Percentiles rank a stretch among this genome's conserved stretches.
These are phyloP conservation scores for Holothuria scabra DNA, from an alignment of 53 echinoderm and acorn worm species.

Conservation along the genomic window DNA sequence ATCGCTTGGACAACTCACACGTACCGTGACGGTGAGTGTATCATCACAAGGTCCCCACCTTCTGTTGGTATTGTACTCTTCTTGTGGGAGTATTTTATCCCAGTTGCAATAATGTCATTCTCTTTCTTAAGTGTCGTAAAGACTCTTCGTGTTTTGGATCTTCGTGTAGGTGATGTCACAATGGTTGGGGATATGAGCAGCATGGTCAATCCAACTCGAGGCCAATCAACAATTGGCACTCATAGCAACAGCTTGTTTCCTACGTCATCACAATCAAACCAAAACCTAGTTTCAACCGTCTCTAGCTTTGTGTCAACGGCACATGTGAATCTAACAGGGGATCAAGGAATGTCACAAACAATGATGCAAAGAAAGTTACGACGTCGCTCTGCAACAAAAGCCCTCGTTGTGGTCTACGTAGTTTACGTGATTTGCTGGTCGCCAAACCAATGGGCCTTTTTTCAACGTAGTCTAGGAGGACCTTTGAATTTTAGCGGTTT, in stretches of 20 bases:
- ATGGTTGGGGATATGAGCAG: too few relatives aligned
- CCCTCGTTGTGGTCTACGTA: constrained; percentile 62
- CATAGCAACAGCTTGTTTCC: too few relatives aligned
- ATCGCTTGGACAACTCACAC: constrained; percentile 18
- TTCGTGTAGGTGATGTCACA: background rate
- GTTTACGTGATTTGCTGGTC: constrained; percentile 85
- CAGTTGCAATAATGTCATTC: constrained; percentile 70
- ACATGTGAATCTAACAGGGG: too few relatives aligned
- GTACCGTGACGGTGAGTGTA: constrained; percentile 34
- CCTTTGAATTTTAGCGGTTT: constrained; percentile 45
- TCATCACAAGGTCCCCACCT: constrained; percentile 32
- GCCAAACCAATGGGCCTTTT: constrained; percentile 74
- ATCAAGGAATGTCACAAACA: too few relatives aligned
- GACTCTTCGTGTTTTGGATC: constrained; percentile 56
- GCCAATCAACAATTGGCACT: too few relatives aligned
- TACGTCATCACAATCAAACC: too few relatives aligned
- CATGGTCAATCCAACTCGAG: too few relatives aligned
- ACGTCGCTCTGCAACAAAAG: constrained; percentile 68
- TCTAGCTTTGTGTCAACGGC: too few relatives aligned
- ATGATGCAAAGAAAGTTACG: too few relatives aligned
- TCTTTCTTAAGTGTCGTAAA: constrained; percentile 60
- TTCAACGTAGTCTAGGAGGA: constrained; percentile 73
- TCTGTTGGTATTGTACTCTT: constrained; percentile 59
- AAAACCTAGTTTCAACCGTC: too few relatives aligned
- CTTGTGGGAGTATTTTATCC: constrained; percentile 80